Base-by-base conservation (phyloP, 2,888 invertebrate species). In the Acanthosepion lycidas region DNA sequence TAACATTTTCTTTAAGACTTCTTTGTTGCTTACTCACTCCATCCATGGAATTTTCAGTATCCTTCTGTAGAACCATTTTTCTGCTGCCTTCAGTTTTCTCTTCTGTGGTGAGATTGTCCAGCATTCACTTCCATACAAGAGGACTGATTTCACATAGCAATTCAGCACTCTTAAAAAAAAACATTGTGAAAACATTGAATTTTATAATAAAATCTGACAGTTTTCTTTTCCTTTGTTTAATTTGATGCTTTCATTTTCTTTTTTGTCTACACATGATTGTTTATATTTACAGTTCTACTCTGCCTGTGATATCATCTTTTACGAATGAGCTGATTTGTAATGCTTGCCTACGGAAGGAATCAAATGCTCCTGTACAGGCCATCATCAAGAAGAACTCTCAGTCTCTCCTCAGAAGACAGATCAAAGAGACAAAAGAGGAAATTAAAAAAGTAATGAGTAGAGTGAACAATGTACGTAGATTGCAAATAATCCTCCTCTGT, bases 401-500 rank as follows among this genome's bases (percentile, higher is more conserved):
- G 12, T 96, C 97, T 1, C 95, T 97, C 94, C 97, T 97, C 0
- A 96, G 97, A 95, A 95, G 97, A 23, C 96, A 96, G 15, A 96
- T 97, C 1, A 97, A 97, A 94, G 97, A 97, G 94, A 97, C 97
- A 5, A 97, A 96, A 94, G 97, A 97, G 94, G 97, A 97, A 94
- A 96, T 97, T 94, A 96, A 96, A 64, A 97, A 97, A 95, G 97
- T 97, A 92, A 96, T 97, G 96, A 95, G 96, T 49, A 94, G 97
- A 91, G 97, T 97, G 28, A 97, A 97, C 55, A 96, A 96, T 95
- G 97, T 97, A 95, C 95, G 96, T 95, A 64, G 12, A 94, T 91
- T 92, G 28, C 8, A 33, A 6, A 28, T 94, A 42, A 20, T 78
- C 78, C 9, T 78, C 12, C 33, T 78, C 15, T 12, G 12, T 78